phyloP scores from a whole-genome alignment of 2,888 invertebrate species.

The Capitulum mitella region DNA sequence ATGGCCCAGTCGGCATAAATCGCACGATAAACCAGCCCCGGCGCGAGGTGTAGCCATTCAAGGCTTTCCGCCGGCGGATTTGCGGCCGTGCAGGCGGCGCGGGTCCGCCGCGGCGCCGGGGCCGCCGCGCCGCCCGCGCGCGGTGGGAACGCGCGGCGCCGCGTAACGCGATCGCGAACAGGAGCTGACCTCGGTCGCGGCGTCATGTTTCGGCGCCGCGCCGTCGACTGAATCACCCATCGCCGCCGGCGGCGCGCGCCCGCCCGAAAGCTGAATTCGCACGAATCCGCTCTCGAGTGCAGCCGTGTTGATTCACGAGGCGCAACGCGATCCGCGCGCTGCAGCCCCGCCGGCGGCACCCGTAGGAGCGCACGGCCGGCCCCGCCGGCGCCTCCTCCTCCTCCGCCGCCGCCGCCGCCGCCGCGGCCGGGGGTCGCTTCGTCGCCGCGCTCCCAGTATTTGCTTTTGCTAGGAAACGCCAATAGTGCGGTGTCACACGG shows the following conservation, averaged over 20 bases:
- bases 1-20: background rate
- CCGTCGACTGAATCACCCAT: background rate
- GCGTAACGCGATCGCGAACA: background rate
- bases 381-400: background rate
- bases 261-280: background rate
- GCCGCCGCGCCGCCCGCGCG: background rate
- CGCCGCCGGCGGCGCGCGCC: background rate
- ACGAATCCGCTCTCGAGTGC: background rate
- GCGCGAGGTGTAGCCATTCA: background rate
- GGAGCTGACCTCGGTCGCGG: background rate
- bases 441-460: background rate
- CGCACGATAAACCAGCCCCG: background rate
- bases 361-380: too few relatives aligned
- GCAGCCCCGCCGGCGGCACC: too few relatives aligned
- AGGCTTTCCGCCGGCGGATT: background rate
- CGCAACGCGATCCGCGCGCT: too few relatives aligned
- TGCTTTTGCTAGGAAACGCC: slow-evolving; percentile 21
- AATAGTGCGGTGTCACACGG: slow-evolving; percentile 16
- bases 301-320: background rate
- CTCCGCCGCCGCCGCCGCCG: too few relatives aligned
- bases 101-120: background rate
- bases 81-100: too few relatives aligned
- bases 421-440: background rate
- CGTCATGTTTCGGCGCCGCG: background rate
- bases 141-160: background rate